Evolutionary conservation across 2,888 invertebrate genomes (phyloP).

Genomic region (Parasteatoda lunata): DNA sequence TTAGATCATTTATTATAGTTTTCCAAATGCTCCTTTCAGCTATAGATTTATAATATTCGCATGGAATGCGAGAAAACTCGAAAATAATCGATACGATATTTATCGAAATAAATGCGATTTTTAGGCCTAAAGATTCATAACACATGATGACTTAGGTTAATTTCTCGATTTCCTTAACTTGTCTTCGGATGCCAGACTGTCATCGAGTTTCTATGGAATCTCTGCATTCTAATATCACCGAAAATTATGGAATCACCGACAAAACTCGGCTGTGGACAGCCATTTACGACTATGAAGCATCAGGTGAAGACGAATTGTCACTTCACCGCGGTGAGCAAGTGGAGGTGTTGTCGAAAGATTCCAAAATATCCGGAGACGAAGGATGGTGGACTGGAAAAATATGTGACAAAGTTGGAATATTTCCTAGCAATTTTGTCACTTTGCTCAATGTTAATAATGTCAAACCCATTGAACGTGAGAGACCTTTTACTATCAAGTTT

Average conservation of each 20-base stretch:
- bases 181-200: constrained; percentile 58
- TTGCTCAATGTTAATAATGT: constrained; percentile 72
- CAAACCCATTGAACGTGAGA: constrained; percentile 40
- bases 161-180: constrained; percentile 36
- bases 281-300: constrained; percentile 92
- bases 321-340: constrained; percentile 91
- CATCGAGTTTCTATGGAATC: constrained; percentile 63
- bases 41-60: background rate
- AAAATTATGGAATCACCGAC: constrained; percentile 60
- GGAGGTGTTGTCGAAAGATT: constrained; percentile 92
- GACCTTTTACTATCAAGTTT: constrained; percentile 81
- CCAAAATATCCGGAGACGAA: constrained; percentile 95
- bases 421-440: constrained; percentile 95
- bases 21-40: constrained; percentile 13
- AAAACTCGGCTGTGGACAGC: constrained; percentile 81
- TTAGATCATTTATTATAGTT: constrained; percentile 48
- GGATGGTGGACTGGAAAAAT: constrained; percentile 99
- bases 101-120: constrained; percentile 36
- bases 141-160: background rate
- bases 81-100: constrained; percentile 9
- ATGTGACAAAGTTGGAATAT: constrained; percentile 90
- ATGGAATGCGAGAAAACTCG: too few species aligned
- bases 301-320: constrained; percentile 94
- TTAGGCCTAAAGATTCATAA: constrained; percentile 56
- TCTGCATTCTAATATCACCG: constrained; percentile 58